These are phyloP conservation scores for Zaprionus vittiger DNA, from an alignment of 1,140 invertebrate genomes.

Conservation along the genomic window DNA sequence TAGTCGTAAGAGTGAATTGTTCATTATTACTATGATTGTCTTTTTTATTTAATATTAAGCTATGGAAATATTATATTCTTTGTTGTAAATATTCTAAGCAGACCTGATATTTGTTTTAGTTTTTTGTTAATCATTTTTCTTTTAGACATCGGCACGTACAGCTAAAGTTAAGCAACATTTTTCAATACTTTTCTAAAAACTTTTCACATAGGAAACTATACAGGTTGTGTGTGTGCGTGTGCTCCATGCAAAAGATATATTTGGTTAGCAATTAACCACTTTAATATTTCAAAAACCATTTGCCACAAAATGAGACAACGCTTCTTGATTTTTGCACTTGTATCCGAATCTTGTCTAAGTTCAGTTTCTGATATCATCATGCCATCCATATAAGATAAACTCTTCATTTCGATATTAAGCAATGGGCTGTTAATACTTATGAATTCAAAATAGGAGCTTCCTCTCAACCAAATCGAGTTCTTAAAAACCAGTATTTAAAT, in stretches of 20 bases:
- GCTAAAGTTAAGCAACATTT: background rate
- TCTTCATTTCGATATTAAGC: background rate
- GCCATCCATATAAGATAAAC: slow-evolving; percentile 11
- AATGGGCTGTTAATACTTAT: slow-evolving; percentile 14
- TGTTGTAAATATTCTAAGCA: background rate
- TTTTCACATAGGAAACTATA: background rate
- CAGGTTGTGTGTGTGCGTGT: background rate
- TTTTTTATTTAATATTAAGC: too few species aligned
- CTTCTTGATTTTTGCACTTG: background rate
- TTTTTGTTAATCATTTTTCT: background rate
- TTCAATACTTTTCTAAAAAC: background rate
- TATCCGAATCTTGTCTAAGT: background rate
- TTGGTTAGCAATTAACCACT: background rate
- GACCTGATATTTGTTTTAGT: too few species aligned
- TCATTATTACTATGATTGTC: too few species aligned
- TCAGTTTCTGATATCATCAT: background rate
- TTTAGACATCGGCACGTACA: background rate
- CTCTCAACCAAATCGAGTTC: slow-evolving; percentile 10
- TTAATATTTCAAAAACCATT: background rate
- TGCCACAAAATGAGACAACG: background rate
- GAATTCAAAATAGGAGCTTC: slow-evolving; percentile 17
- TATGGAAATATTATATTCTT: background rate
- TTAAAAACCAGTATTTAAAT: background rate
- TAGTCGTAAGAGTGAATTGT: background rate
- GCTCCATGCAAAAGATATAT: background rate